Evolutionary conservation across 2,888 invertebrate species (phyloP).

Genomic region (Phania funesta): DNA sequence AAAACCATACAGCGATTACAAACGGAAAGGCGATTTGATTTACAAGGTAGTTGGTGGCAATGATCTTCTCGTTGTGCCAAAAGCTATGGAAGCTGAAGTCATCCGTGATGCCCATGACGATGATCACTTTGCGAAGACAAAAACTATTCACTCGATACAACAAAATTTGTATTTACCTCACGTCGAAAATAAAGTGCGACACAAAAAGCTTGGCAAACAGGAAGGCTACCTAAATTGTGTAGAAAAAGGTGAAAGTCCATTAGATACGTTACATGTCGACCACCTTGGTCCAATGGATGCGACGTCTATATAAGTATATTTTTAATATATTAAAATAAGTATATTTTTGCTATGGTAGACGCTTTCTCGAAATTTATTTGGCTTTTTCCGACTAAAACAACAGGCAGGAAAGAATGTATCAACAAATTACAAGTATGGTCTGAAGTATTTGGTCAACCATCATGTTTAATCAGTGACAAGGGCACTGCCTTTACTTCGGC

Average conservation of each 20-base stretch:
- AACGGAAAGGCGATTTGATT: constrained; percentile 7
- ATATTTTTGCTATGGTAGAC: constrained; percentile 48
- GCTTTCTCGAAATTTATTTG: constrained; percentile 48
- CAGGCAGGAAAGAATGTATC: background rate
- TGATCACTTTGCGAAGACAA: constrained; percentile 18
- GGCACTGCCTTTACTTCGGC: background rate
- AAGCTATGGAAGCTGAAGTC: constrained; percentile 13
- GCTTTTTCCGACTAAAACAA: constrained; percentile 43
- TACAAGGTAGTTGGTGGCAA: constrained; percentile 26
- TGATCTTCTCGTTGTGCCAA: constrained; percentile 7
- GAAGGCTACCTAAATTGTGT: constrained; percentile 1
- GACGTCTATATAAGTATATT: too few relatives aligned
- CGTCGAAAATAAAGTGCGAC: constrained; percentile 48
- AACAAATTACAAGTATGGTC: constrained; percentile 5
- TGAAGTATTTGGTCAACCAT: constrained; percentile 19
- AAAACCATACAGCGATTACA: constrained; percentile 27
- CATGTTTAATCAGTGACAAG: constrained; percentile 39
- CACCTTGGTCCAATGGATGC: constrained; percentile 58
- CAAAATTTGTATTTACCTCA: constrained; percentile 47
- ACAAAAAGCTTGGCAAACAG: constrained; percentile 48
- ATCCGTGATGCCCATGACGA: constrained; percentile 5
- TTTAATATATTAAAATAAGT: too few relatives aligned
- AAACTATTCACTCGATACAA: constrained; percentile 19
- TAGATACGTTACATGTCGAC: constrained; percentile 60
- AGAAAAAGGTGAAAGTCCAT: constrained; percentile 53